Base-by-base conservation (phyloP, 1,140 invertebrate genomes). In the Asobara japonica region DNA sequence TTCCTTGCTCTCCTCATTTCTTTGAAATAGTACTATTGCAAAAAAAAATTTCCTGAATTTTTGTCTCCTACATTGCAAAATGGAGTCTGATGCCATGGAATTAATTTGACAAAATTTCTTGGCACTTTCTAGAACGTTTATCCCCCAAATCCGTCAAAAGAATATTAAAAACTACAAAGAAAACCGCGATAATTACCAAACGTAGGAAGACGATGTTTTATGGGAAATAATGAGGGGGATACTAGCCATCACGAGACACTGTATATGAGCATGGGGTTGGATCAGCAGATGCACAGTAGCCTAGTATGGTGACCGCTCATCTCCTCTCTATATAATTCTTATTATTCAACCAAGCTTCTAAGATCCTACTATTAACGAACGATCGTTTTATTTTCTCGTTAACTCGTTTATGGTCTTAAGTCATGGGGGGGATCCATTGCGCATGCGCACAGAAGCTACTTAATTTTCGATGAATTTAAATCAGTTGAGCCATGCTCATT, bases 91-190 rank as follows among this genome's bases (percentile, higher is more conserved):
- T n/a, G n/a, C n/a, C n/a, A n/a, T n/a, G n/a, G n/a, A n/a, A n/a
- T n/a, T n/a, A n/a, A n/a, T n/a, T n/a, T n/a, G n/a, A n/a, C n/a
- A n/a, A n/a, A n/a, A n/a, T n/a, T n/a, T n/a, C n/a, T n/a, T n/a
- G n/a, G n/a, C n/a, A n/a, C n/a, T n/a, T n/a, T n/a, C n/a, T n/a
- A n/a, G n/a, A n/a, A n/a, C n/a, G n/a, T n/a, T n/a, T n/a, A n/a
- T n/a, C n/a, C n/a, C n/a, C n/a, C n/a, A n/a, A n/a, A n/a, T n/a
- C n/a, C n/a, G n/a, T n/a, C n/a, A 20, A 74, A 71, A 71, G 71
- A 67, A 30, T 70, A n/a, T n/a, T n/a, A n/a, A n/a, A n/a, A n/a
- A n/a, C n/a, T n/a, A 74, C 73, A 74, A 74, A 74, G 73, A 41
- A 41, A 60, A 25, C 2, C 68, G 33, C 64, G 69, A 74, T 74